phyloP scores from a whole-genome alignment of 2,888 invertebrate genomes.

The Nowickia ferox region DNA sequence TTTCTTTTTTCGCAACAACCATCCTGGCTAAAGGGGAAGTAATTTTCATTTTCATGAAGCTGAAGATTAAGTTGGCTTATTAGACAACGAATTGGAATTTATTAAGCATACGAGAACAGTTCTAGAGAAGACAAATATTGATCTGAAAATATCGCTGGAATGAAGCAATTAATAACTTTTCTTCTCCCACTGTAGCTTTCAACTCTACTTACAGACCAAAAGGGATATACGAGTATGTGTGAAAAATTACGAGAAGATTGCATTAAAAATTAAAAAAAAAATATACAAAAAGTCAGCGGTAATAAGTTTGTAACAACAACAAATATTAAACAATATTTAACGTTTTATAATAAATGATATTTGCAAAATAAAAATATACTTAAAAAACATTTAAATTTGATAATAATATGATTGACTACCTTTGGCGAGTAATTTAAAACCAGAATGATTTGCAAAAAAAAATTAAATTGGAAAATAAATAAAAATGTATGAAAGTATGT shows the following conservation, averaged over 20 bases:
- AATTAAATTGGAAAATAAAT: constrained; percentile 18
- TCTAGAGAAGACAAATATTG: too few species aligned
- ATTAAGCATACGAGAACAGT: too few species aligned
- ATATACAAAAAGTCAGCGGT: constrained; percentile 21
- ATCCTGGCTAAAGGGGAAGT: too few species aligned
- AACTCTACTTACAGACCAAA: constrained; percentile 37
- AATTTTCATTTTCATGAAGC: too few species aligned
- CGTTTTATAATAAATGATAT: constrained; percentile 59
- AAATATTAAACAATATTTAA: constrained; percentile 56
- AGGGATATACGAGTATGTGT: background rate
- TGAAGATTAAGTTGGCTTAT: too few species aligned
- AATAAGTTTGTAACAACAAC: constrained; percentile 53
- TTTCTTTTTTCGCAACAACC: too few species aligned
- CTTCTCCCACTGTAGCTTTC: background rate
- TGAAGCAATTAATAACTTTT: background rate
- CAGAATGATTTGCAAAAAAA: constrained; percentile 45
- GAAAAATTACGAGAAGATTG: constrained; percentile 5
- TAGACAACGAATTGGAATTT: too few species aligned
- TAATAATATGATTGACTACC: constrained; percentile 72
- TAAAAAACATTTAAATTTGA: constrained; percentile 67
- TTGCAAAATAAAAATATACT: constrained; percentile 41
- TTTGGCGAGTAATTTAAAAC: constrained; percentile 67
- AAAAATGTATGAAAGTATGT: background rate
- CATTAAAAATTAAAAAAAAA: background rate
- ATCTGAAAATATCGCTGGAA: too few species aligned